Percentiles rank a stretch among this genome's conserved stretches.
These are phyloP conservation scores for Serranus cabrilla DNA, from an alignment of 2,797 vertebrate genomes.

Conservation along the genomic window DNA sequence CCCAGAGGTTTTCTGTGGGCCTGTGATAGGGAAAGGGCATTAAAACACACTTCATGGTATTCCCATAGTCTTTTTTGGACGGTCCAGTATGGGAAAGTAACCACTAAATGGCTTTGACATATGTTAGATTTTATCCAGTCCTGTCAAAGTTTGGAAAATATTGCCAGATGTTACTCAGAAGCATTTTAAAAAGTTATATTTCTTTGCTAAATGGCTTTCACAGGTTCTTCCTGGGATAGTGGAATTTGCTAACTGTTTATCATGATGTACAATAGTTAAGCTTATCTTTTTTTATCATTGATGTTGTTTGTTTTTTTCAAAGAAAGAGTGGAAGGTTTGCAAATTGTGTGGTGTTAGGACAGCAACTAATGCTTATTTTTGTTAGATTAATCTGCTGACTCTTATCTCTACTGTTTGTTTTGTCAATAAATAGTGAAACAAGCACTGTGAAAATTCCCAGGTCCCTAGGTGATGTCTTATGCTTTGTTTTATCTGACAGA, in stretches of 20 bases:
- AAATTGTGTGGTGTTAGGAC: neutral
- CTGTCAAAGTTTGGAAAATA: conserved; percentile 32
- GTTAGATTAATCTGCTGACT: too few species aligned
- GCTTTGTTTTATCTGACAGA: too few species aligned
- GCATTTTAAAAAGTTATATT: conserved; percentile 18
- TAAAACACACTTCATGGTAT: conserved; percentile 28
- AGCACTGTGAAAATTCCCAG: too few species aligned
- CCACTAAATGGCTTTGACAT: conserved; percentile 44
- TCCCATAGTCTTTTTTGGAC: conserved; percentile 32
- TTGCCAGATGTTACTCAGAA: conserved; percentile 30
- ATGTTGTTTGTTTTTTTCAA: neutral
- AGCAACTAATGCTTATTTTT: too few species aligned
- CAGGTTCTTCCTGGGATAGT: neutral
- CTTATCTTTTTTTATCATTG: neutral
- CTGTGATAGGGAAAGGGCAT: conserved; percentile 22
- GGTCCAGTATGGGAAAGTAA: conserved; percentile 12
- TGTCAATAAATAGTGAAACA: too few species aligned
- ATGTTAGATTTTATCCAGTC: conserved; percentile 35
- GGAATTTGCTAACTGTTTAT: conserved; percentile 15
- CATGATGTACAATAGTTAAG: neutral
- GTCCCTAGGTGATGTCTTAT: too few species aligned
- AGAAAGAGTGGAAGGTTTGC: neutral
- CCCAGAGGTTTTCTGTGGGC: conserved; percentile 27
- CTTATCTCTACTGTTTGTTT: too few species aligned
- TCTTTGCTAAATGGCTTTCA: conserved; percentile 33